Evolutionary conservation across 2,113 vertebrate species (phyloP), one percentile per base, ranked within the genome.

Genomic region (Eublepharis macularius): DNA sequence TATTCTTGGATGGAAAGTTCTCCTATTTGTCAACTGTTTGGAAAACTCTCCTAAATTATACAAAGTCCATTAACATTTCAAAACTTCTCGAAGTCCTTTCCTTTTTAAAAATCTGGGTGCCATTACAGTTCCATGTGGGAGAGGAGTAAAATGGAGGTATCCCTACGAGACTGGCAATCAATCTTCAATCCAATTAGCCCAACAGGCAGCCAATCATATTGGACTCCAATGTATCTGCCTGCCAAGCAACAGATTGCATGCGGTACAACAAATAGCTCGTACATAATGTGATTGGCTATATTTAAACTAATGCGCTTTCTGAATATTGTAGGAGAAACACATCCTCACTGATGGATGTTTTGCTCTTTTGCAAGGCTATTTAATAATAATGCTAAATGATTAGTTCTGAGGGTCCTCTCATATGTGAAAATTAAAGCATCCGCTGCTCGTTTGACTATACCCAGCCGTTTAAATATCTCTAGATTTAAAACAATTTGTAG

Each of bases 121-220:
- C 88, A 90, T 84, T 73, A 69, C 4, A 4, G 76, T 88, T 90
- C 16, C 80, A 2, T 63, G 76, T 89, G 68, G 43, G 34, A 88
- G 4, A 34, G 41, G 4, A 74, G 24, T 34, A 87, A 84, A 1
- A 6, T 69, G 21, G 34, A 7, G 66, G 51, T 4, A 75, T 60
- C 21, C 21, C 6, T 54, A 54, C 82, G 86, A 29, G 43, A 91
- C 24, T 36, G 36, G 57, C 57, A 39, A 16, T 63, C 93, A 92
- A 89, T 89, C 49, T 63, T 77, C 70, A 32, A 78, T 16, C 57
- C 45, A 90, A 93, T 88, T 87, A 83, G 87, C 91, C 85, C 84
- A 54, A 80, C 78, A 88, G 2, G 8, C 0, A 2, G 16, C 85
- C 90, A 90, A 90, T 92, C 70, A 88, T 68, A 84, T 86, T 90